A percentile compares a stretch with the other conserved stretches of the same genome.
Evolutionary conservation across 2,113 vertebrate species (phyloP).

Genomic region (Alosa alosa): DNA sequence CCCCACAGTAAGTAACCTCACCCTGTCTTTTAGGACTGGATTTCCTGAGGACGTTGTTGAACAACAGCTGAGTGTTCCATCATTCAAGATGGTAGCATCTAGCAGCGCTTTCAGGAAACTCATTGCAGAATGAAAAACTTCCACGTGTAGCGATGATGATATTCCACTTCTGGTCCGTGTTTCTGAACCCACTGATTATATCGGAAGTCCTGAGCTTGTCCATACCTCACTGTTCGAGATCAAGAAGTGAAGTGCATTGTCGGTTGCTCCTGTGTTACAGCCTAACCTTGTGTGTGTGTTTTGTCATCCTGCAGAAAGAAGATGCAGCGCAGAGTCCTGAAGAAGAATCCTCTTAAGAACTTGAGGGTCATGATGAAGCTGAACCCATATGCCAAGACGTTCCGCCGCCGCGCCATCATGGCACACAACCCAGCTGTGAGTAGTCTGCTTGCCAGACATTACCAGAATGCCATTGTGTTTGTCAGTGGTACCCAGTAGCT

Average conservation of each 20-base stretch:
- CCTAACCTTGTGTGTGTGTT: not conserved
- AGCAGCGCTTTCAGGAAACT: not conserved
- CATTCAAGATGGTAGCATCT: not conserved
- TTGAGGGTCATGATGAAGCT: conserved; percentile 94
- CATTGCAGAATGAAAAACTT: no score
- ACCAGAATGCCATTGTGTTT: not conserved
- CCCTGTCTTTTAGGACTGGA: no score
- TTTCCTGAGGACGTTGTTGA: no score
- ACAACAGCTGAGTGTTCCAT: not conserved
- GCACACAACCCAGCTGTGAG: conserved; percentile 83
- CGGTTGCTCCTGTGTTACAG: not conserved
- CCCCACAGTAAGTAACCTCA: conserved; percentile 78
- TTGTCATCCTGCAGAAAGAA: conserved; percentile 77
- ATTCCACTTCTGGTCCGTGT: conserved; percentile 74
- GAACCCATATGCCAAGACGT: conserved; percentile 94
- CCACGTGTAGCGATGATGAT: conserved; percentile 58
- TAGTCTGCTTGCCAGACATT: not conserved
- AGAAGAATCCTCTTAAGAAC: conserved; percentile 99
- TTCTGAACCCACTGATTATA: conserved; percentile 69
- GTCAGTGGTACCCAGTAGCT: no score
- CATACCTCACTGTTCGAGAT: not conserved
- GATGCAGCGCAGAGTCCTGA: conserved; percentile 87
- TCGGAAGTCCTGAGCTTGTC: conserved; percentile 67
- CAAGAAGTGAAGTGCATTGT: not conserved
- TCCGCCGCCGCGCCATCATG: conserved; percentile 88